Base-by-base conservation (phyloP, 2,113 vertebrate species). In the Dolichallabes microphthalmus region DNA sequence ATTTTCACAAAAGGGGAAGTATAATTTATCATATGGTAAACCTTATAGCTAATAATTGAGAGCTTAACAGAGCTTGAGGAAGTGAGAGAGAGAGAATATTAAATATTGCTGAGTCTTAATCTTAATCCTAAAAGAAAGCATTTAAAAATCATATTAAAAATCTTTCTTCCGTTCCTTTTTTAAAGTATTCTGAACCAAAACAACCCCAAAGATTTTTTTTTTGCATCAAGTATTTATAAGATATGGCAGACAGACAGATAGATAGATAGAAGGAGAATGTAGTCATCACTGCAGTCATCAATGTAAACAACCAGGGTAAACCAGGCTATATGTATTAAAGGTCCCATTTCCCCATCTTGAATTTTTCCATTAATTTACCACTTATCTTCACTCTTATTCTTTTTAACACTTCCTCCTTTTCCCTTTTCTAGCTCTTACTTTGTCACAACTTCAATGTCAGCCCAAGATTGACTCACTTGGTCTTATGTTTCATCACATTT, bases 401-500 rank as follows among this genome's bases (percentile, higher is more conserved):
- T 73, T 73, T 45, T 50, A 50, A 52, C 55, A 61, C 19, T 86
- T n/a, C 45, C n/a, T 20, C 55, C 55, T 83, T 80, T 80, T 69
- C 35, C 60, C 35, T 66, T 73, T 63, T 13, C 39, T 63, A 27
- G 45, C 68, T 74, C 63, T 52, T 64, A 30, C 30, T 69, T 9
- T 61, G 11, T 60, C 63, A 25, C 58, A 13, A 32, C 74, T 80
- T 81, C 76, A 75, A 88, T 75, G 87, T 35, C 82, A 90, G 85
- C 80, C 77, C 80, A 76, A 80, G 60, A 82, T 88, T 88, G 88
- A 91, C 85, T 90, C 89, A 91, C 84, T 86, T 86, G 88, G 78
- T 86, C 81, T 81, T 76, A 85, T 82, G 85, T 90, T 91, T 89
- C 87, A 88, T 89, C 89, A 90, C 86, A 86, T 68, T 52, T 85